Evolutionary conservation across 2,113 vertebrate species (phyloP).

Genomic region (Sphaerodactylus townsendi): DNA sequence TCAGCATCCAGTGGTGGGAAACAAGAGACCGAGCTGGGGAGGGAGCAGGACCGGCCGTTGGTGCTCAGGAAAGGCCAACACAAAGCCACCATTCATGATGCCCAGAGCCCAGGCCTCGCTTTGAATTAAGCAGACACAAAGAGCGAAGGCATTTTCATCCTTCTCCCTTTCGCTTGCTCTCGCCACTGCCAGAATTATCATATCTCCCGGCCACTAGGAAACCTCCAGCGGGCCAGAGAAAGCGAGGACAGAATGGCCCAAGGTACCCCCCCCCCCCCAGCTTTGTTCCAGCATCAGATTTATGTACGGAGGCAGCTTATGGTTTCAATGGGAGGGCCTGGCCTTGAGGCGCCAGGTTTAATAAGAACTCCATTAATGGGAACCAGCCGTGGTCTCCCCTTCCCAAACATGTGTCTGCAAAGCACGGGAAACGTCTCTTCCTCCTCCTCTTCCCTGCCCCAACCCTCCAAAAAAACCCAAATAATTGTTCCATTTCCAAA

Average conservation of each 20-base stretch:
- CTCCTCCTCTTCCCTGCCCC: not conserved
- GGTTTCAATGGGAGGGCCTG: slow-evolving; percentile 62
- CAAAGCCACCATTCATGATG: slow-evolving; percentile 75
- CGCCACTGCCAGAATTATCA: slow-evolving; percentile 74
- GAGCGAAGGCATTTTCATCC: slow-evolving; percentile 72
- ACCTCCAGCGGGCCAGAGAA: slow-evolving; percentile 59
- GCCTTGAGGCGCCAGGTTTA: slow-evolving; percentile 58
- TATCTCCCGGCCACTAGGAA: slow-evolving; percentile 72
- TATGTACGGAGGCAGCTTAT: slow-evolving; percentile 58
- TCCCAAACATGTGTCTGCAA: not conserved
- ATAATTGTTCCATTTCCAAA: slow-evolving; percentile 46
- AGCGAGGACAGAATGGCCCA: slow-evolving; percentile 45
- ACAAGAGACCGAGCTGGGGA: slow-evolving; percentile 68
- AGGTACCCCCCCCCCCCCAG: too few relatives aligned
- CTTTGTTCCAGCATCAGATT: slow-evolving; percentile 70
- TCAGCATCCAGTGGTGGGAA: slow-evolving; percentile 72
- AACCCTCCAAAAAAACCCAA: slow-evolving; percentile 24
- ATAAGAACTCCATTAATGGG: slow-evolving; percentile 66
- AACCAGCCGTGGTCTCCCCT: slow-evolving; percentile 42
- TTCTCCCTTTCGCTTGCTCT: slow-evolving; percentile 28
- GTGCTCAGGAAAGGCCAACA: slow-evolving; percentile 70
- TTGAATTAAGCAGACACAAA: slow-evolving; percentile 78
- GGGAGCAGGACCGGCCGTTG: slow-evolving; percentile 65
- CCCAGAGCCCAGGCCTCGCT: slow-evolving; percentile 69
- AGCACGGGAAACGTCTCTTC: slow-evolving; percentile 51